phyloP scores from a whole-genome alignment of 2,797 vertebrate species.

The Sciurus vulgaris region DNA sequence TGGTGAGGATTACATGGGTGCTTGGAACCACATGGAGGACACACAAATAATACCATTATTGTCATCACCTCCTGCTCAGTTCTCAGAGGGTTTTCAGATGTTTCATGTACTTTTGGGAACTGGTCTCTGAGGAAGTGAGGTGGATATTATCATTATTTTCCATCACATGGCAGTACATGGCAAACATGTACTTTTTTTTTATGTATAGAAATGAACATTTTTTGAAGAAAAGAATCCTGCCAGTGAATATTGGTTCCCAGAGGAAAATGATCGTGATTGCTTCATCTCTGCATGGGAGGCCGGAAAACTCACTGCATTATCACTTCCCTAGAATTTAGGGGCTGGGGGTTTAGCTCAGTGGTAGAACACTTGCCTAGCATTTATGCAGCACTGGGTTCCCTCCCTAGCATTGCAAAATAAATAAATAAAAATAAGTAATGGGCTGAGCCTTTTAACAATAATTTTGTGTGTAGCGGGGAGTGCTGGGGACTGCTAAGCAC shows the following conservation, averaged over 20 bases:
- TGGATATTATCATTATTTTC: neutral
- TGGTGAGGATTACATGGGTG: neutral
- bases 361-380: neutral
- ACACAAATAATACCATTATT: accelerated
- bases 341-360: neutral
- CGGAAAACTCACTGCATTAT: neutral
- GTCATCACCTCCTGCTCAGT: no score
- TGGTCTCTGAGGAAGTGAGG: neutral
- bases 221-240: neutral
- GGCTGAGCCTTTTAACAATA: neutral
- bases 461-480: no score
- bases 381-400: neutral
- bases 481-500: neutral
- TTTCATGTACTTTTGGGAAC: neutral
- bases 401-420: no score
- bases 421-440: neutral
- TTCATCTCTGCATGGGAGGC: neutral
- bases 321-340: neutral
- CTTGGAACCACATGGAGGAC: neutral
- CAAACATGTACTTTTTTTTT: no score
- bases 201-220: no score
- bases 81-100: neutral
- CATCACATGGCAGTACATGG: neutral
- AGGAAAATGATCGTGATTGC: neutral
- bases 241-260: neutral